A percentile compares a stretch with the other conserved stretches of the same genome.
These are phyloP conservation scores for Subacronicta megacephala DNA, from an alignment of 2,888 invertebrate genomes.

Conservation along the genomic window DNA sequence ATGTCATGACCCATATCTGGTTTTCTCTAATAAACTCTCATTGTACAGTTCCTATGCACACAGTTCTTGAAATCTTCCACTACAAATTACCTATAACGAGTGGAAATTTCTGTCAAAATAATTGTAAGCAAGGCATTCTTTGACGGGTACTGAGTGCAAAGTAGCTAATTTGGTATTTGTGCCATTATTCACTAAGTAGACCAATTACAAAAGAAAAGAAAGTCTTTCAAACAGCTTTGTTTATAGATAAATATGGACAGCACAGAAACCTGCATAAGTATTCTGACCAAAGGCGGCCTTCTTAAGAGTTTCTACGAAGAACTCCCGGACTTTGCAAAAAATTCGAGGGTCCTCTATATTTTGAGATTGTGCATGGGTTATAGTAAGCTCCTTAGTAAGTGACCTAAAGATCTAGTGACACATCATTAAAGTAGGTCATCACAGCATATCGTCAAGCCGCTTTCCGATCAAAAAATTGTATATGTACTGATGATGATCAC, in stretches of 20 bases:
- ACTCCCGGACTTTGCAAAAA: neutral
- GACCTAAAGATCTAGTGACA: no score
- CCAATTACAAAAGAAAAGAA: slow-evolving; percentile 50
- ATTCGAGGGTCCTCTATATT: no score
- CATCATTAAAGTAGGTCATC: no score
- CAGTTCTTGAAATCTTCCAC: slow-evolving; percentile 9
- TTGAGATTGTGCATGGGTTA: no score
- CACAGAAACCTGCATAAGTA: slow-evolving; percentile 64
- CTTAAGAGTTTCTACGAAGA: slow-evolving; percentile 31
- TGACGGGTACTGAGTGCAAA: slow-evolving; percentile 15
- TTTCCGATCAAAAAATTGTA: no score
- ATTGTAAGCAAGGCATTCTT: slow-evolving; percentile 5
- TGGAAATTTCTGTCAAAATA: slow-evolving; percentile 13
- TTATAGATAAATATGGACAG: slow-evolving; percentile 31
- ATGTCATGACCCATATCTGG: no score
- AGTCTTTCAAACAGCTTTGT: slow-evolving; percentile 35
- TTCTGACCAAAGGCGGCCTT: slow-evolving; percentile 58
- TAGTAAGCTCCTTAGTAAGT: no score
- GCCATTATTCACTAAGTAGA: slow-evolving; percentile 22
- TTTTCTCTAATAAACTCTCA: no score
- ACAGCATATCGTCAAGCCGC: no score
- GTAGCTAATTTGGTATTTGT: slow-evolving; percentile 24
- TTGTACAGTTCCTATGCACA: no score
- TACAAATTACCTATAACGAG: slow-evolving; percentile 8
- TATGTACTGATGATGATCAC: no score